Evolutionary conservation across 2,797 vertebrate genomes (phyloP).

Genomic region (Taenioides sp.): DNA sequence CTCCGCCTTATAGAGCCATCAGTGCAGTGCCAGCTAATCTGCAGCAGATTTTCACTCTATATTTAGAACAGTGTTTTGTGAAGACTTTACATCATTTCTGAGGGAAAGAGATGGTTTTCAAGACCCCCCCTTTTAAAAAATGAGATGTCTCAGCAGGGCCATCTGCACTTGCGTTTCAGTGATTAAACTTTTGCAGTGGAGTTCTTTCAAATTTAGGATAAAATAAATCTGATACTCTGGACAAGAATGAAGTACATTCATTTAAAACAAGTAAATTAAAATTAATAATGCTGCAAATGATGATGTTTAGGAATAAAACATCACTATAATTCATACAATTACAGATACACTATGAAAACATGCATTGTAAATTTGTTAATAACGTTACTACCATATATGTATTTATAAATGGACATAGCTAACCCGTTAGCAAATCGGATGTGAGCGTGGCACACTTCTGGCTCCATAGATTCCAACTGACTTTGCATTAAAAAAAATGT

Average conservation of each 20-base stretch:
- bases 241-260: neutral
- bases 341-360: too few species aligned
- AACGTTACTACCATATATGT: too few species aligned
- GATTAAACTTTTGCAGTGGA: neutral
- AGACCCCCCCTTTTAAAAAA: constrained; percentile 28
- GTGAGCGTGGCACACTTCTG: too few species aligned
- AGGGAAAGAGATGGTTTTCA: constrained; percentile 64
- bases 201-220: neutral
- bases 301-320: too few species aligned
- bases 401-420: too few species aligned
- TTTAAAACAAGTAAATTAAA: too few species aligned
- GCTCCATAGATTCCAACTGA: too few species aligned
- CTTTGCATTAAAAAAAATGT: too few species aligned
- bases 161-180: neutral
- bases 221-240: neutral
- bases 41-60: constrained; percentile 62
- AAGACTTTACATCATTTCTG: constrained; percentile 74
- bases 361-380: too few species aligned
- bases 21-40: constrained; percentile 64
- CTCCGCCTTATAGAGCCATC: constrained; percentile 65
- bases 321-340: too few species aligned
- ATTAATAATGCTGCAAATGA: too few species aligned
- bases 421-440: too few species aligned
- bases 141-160: neutral
- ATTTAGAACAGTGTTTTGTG: constrained; percentile 75